Evolutionary conservation across 1,140 invertebrate genomes (phyloP), one percentile per base, ranked within the genome.

Genomic region (Saccostrea cuccullata): DNA sequence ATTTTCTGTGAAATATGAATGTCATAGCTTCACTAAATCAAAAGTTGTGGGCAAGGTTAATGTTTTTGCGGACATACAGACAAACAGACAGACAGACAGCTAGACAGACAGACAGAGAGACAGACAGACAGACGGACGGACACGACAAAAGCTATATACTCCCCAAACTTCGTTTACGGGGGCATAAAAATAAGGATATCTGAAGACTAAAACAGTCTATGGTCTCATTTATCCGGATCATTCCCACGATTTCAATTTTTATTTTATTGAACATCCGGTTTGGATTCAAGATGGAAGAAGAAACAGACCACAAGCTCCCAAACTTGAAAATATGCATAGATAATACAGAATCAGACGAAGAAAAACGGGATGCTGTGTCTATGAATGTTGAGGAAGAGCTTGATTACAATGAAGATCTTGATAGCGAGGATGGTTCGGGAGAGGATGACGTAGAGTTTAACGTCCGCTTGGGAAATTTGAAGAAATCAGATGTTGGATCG

Each of bases 261-360:
- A 17, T 77, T 36, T 77, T 77, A 30, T 4, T 12, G 26, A 30
- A 77, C 70, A 30, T 77, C 70, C 70, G 30, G 70, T 84, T 84
- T 47, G 73, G 4, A 17, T 30, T 84, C 82, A 91, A 90, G 64
- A 92, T 92, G 92, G 92, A 89, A 5, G 86, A 89, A 36, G 86
- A 56, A 56, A 89, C 86, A 85, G 90, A 90, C 94, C 60, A 90
- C 77, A 90, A 91, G 55, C 88, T 93, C 20, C 93, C 93, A 23
- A 93, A 93, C 88, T 88, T 93, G 30, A 93, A 93, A 90, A 93
- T 93, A 82, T 92, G 93, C 87, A 91, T 93, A 55, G 93, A 93
- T 60, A 93, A 93, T 64, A 92, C 92, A 20, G 91, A 91, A 70
- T 91, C 90, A 12, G 87, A 86, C 13, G 90, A 92, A 85, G 92